phyloP scores from a whole-genome alignment of 2,113 vertebrate species.

The Daboia siamensis region DNA sequence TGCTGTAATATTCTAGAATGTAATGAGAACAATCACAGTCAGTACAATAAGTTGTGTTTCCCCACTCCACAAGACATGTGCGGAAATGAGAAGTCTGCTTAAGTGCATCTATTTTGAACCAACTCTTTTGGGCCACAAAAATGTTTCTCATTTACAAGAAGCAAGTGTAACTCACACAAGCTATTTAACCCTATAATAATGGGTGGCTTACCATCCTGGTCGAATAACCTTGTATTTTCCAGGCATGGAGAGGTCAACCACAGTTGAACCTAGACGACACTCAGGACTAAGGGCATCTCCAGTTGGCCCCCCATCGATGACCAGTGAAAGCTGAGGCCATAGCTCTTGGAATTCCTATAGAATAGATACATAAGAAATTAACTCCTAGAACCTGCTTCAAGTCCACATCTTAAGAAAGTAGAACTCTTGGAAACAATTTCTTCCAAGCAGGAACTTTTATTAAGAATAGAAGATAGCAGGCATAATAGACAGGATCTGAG shows the following conservation, averaged over 20 bases:
- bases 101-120: neutral
- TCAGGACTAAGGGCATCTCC: slow-evolving; percentile 75
- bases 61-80: neutral
- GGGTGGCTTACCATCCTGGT: slow-evolving; percentile 82
- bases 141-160: neutral
- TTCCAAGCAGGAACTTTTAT: too few species aligned
- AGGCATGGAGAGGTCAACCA: slow-evolving; percentile 83
- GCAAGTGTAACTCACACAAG: neutral
- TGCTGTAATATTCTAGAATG: neutral
- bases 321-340: slow-evolving; percentile 85
- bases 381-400: neutral
- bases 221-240: slow-evolving; percentile 86
- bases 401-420: too few species aligned
- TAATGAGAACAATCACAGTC: neutral
- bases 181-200: neutral
- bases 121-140: neutral
- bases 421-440: too few species aligned
- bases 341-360: slow-evolving; percentile 89
- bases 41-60: neutral
- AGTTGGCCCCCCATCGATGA: slow-evolving; percentile 87
- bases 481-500: too few species aligned
- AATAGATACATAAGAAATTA: neutral
- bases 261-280: slow-evolving; percentile 89
- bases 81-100: neutral
- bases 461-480: too few species aligned